Base-by-base conservation (phyloP, 2,797 vertebrate genomes). In the Coregonus ussuriensis region DNA sequence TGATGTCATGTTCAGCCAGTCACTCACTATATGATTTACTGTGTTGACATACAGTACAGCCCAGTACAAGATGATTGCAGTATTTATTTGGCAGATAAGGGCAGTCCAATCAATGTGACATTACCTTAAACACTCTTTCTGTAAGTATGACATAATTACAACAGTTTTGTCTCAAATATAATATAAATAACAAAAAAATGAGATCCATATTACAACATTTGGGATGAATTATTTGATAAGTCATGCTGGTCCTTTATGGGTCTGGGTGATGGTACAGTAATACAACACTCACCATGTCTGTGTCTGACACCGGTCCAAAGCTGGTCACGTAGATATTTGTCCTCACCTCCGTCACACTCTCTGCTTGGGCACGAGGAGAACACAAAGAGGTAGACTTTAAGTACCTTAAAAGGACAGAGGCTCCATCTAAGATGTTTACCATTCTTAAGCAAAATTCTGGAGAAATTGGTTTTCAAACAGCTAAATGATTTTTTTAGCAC, bases 301-400 rank as follows among this genome's bases (percentile, higher is more conserved):
- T 99, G 81, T 99, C 98, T 11, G 98, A 99, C 81, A 99, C 98
- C 0, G 98, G 98, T 78, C 98, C 98, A 51, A 99, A 99, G 90
- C 98, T 99, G 0, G 98, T 99, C 91, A 99, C 98, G 0, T 98
- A 98, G 93, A 99, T 99, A 91, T 99, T 97, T 79, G 98, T 99
- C 91, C 95, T 97, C 86, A 99, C 98, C 94, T 99, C 98, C 16
- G 98, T 99, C 86, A 99, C 96, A 0, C 94, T 97, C 92, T 98
- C 98, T 98, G 89, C 75, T 81, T 77, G 72, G 47, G 81, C 29
- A 88, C 75, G 81, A 71, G 88, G 53, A 56, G 13, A 0, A 47
- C 79, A 83, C 79, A 81, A 77, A 77, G 16, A 72, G 21, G 25
- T 4, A 62, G 6, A 29, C 31, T 33, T 35, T 67, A 67, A 35